Conservation (phyloP, 1,140 invertebrate genomes). For the Liolophura sinensis region DNA sequence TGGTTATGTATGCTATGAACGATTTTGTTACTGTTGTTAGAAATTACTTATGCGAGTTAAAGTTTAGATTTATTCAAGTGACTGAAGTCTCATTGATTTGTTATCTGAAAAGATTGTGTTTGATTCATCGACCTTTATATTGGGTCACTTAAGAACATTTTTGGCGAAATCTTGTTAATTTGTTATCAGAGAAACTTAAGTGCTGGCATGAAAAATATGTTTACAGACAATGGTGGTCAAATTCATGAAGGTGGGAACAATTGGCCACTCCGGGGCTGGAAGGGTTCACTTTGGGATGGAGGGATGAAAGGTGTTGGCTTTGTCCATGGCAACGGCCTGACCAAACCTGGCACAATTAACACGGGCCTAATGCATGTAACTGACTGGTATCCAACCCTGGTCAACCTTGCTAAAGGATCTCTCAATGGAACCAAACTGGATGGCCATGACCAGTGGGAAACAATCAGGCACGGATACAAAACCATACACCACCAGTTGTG, state of each 20-base stretch:
- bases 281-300: slow-evolving; percentile 62
- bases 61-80: too few species aligned
- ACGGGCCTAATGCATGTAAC: slow-evolving; percentile 39
- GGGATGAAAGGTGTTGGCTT: slow-evolving; percentile 50
- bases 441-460: slow-evolving; percentile 33
- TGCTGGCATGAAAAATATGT: neutral
- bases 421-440: slow-evolving; percentile 29
- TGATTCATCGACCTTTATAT: too few species aligned
- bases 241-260: slow-evolving; percentile 58
- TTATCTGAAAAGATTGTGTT: too few species aligned
- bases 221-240: slow-evolving; percentile 57
- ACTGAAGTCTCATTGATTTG: too few species aligned
- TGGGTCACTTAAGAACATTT: too few species aligned
- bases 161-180: too few species aligned
- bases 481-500: too few species aligned
- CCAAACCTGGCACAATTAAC: slow-evolving; percentile 25
- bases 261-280: slow-evolving; percentile 60
- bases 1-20: too few species aligned
- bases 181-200: too few species aligned
- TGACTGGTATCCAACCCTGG: slow-evolving; percentile 43
- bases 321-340: slow-evolving; percentile 30
- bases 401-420: slow-evolving; percentile 24
- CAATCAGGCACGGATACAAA: slow-evolving; percentile 24
- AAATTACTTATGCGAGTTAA: too few species aligned
- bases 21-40: too few species aligned